Percentiles rank a stretch among this genome's conserved stretches.
phyloP scores from a whole-genome alignment of 2,888 invertebrate genomes.

The Habroteleia sp. region DNA sequence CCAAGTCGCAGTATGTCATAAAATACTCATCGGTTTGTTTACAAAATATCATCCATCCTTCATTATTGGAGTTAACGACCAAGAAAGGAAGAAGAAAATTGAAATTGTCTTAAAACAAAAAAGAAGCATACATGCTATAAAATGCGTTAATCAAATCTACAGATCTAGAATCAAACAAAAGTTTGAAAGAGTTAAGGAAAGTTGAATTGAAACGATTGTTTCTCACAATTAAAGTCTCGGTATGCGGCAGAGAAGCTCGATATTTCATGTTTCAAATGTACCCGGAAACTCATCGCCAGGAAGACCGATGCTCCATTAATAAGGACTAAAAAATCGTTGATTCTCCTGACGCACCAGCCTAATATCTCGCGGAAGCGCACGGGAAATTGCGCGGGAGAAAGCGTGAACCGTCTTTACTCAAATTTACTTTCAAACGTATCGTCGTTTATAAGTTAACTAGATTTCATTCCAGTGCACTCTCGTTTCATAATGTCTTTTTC shows the following conservation, averaged over 20 bases:
- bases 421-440: slow-evolving; percentile 71
- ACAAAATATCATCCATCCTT: too few species aligned
- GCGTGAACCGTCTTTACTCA: slow-evolving; percentile 70
- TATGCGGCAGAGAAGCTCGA: slow-evolving; percentile 29
- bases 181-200: slow-evolving; percentile 23
- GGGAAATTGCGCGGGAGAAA: slow-evolving; percentile 76
- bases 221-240: slow-evolving; percentile 25
- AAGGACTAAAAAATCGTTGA: slow-evolving; percentile 54
- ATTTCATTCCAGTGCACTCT: slow-evolving; percentile 22
- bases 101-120: too few species aligned
- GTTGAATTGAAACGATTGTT: slow-evolving; percentile 39
- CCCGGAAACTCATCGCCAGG: slow-evolving; percentile 37
- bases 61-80: too few species aligned
- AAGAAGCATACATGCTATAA: too few species aligned
- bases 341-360: slow-evolving; percentile 42
- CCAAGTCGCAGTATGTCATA: too few species aligned
- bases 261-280: slow-evolving; percentile 27
- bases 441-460: slow-evolving; percentile 61
- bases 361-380: slow-evolving; percentile 69
- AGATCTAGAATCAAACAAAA: not conserved
- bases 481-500: slow-evolving; percentile 21
- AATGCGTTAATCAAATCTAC: not conserved
- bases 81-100: not conserved
- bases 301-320: slow-evolving; percentile 52
- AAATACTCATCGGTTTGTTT: too few species aligned